Evolutionary conservation across 30 jellyfish, hydroid and myxozoan species (phyloP), one percentile per base, ranked within the genome.

Genomic region (Pseudorhiza aurosa): DNA sequence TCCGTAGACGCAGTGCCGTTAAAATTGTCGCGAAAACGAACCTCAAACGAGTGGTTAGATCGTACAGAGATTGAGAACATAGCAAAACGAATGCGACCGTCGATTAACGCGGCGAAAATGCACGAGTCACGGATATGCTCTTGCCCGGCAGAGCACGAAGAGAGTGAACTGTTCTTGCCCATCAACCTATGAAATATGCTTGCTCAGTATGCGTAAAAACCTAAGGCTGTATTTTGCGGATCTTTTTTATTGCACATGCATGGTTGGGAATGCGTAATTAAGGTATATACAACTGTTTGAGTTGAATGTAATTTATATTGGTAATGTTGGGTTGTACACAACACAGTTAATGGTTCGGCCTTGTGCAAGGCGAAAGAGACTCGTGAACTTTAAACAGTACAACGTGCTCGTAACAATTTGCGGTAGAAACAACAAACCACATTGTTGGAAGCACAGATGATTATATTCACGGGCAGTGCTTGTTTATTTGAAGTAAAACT

Each of bases 71-170:
- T 31, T 21, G 85, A 71, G 2, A 71, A 71, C 70, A 6, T 30
- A 29, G 71, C 72, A 0, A 71, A 71, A 25, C 72, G 85, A 1
- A 71, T 45, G 70, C 24, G 85, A 26, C 85, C 85, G 2, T 71
- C 85, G 26, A 51, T 71, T 31, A 36, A 71, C n/a, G 25, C 50
- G 17, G 31, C 21, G 2, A 49, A 33, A 32, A 71, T 71, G 85
- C 85, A 71, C 32, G 33, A 71, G 12, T 71, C 85, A 7, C 55
- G 85, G 30, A 19, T 31, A 10, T 19, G 39, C 5, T 33, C 63
- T 9, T 19, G 39, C 5, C 17, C 63, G 4, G 18, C 6, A 12
- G 80, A 33, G 17, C 7, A 4, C 37, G 8, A 22, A 4, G 75
- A 14, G 25, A 60, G 50, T 17, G 62, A 47, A 3, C n/a, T n/a